phyloP scores from a whole-genome alignment of 2,797 vertebrate species.

The Molossus molossus region DNA sequence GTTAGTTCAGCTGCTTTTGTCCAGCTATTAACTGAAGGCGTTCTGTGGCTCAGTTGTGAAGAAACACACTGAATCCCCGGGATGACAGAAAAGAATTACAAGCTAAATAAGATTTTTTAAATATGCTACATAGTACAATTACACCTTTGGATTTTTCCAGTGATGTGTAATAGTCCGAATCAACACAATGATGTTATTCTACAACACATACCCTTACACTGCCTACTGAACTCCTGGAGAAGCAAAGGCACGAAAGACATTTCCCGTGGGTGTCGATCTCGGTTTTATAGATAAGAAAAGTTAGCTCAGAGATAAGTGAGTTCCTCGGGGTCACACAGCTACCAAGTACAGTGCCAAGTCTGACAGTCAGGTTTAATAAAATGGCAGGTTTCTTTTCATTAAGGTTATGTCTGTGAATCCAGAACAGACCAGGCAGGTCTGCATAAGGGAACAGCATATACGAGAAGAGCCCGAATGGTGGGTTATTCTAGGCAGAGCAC shows the following conservation, averaged over 20 bases:
- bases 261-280: background rate
- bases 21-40: background rate
- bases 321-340: background rate
- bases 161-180: background rate
- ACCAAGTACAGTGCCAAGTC: background rate
- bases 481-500: background rate
- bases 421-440: background rate
- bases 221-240: slow-evolving; percentile 1
- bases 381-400: background rate
- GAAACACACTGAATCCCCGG: background rate
- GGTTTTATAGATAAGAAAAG: background rate
- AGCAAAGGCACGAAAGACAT: background rate
- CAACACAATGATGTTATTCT: background rate
- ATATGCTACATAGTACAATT: background rate
- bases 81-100: slow-evolving; percentile 3
- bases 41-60: slow-evolving; percentile 3
- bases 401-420: background rate
- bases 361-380: background rate
- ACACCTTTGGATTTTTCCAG: slow-evolving; percentile 15
- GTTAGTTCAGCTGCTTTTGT: background rate
- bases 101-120: slow-evolving; percentile 18
- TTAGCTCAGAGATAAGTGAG: background rate
- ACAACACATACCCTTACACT: background rate
- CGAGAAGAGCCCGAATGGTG: background rate
- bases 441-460: background rate